Conservation (phyloP, 2,888 invertebrate genomes). For the Eubasilissa splendida region DNA sequence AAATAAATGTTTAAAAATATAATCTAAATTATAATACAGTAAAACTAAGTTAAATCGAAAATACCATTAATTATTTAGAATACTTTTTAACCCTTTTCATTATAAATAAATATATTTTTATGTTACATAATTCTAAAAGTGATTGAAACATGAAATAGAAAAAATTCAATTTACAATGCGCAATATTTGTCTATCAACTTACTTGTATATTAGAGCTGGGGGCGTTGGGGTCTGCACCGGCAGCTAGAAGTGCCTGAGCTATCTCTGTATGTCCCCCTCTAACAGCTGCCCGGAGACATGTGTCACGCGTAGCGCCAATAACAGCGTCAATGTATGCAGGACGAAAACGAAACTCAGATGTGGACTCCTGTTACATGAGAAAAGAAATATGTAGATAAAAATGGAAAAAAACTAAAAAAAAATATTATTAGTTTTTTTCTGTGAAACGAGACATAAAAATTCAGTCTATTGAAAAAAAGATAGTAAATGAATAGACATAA, state of each 20-base stretch:
- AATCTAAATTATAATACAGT: too few relatives aligned
- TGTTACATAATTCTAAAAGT: too few relatives aligned
- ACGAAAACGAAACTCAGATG: conserved; percentile 71
- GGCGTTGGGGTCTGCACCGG: conserved; percentile 88
- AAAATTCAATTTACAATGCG: too few relatives aligned
- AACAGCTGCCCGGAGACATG: conserved; percentile 87
- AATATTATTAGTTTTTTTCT: background rate
- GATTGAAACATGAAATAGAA: too few relatives aligned
- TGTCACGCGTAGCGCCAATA: conserved; percentile 85
- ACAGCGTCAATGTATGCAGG: conserved; percentile 83
- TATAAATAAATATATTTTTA: too few relatives aligned
- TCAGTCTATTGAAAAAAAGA: conserved; percentile 27
- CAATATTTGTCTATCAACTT: background rate
- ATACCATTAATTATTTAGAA: too few relatives aligned
- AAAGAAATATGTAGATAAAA: background rate
- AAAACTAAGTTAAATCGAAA: too few relatives aligned
- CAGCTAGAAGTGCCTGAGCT: conserved; percentile 78
- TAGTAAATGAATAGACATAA: too few relatives aligned
- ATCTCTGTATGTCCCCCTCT: conserved; percentile 83
- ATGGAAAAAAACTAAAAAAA: background rate
- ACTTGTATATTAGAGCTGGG: conserved; percentile 61
- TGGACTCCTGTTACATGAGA: conserved; percentile 55
- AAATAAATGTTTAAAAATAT: too few relatives aligned
- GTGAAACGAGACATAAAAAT: background rate
- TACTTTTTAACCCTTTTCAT: too few relatives aligned